Base-by-base conservation (phyloP, 2,888 invertebrate species). In the Fragum sueziense region DNA sequence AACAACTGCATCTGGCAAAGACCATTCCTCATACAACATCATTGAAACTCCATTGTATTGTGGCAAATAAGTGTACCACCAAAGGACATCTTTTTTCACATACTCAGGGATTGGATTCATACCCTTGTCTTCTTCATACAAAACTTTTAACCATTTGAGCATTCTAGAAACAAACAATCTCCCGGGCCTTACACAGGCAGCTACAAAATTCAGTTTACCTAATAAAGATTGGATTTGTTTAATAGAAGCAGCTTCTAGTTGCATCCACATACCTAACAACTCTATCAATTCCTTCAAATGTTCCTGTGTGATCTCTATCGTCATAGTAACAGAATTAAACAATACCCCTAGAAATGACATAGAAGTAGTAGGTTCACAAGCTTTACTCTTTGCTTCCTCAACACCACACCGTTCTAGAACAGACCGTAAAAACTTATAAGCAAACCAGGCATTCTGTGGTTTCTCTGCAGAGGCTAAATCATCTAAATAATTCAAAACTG, bases 401-500 rank as follows among this genome's bases (percentile, higher is more conserved):
- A 54, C 14, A n/a, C 22, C 22, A n/a, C 9, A 54, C 9, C 17
- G 9, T 17, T 47, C 17, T 17, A 47, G 17, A 47, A 47, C 47
- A 9, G 17, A 14, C 17, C 22, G 41, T 41, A 41, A 17, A 9
- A n/a, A 17, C 9, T 22, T 7, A 22, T 17, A 54, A 54, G 57
- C 57, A 54, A 54, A 54, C 14, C 7, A 17, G 9, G 57, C 14
- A 54, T 54, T 54, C 9, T 54, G 7, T 22, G 9, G 9, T 54
- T 7, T n/a, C 25, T 54, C 57, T 17, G 57, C 57, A 7, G n/a
- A 17, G 9, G 57, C 57, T n/a, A 54, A 54, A 22, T 54, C 57
- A 54, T 54, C 57, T 22, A 54, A 54, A 54, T 54, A 54, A 54
- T 54, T 54, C n/a, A 54, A 54, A 11, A 54, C 57, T n/a, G n/a